Evolutionary conservation across 2,797 vertebrate genomes (phyloP), one percentile per base, ranked within the genome.

Genomic region (Molossus molossus): DNA sequence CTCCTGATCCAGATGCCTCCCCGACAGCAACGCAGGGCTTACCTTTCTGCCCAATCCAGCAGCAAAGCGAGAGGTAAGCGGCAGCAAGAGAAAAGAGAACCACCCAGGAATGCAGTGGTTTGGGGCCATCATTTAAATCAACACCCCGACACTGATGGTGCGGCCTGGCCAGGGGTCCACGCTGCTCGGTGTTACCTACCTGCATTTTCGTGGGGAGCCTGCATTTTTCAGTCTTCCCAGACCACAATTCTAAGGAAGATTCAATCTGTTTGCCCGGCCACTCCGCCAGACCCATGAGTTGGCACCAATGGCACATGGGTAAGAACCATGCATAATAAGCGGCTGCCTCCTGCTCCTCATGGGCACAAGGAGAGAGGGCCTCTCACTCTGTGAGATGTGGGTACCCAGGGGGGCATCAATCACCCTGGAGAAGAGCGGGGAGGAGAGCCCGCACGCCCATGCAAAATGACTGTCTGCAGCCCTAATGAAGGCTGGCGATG

Each of bases 401-500:
- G 70, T 80, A 93, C 67, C 92, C 76, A 75, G 60, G 11, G 9
- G 4, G 62, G 45, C 55, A 98, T 87, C 96, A 91, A 98, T 96
- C 97, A 94, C 75, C 64, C 64, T 11, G 83, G 84, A 97, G 93
- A 76, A 65, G 81, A 97, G 0, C 0, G 0, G 93, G 95, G 92
- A 96, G 90, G 96, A 94, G 65, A 87, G 75, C 33, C 72, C 4
- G 4, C 53, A 89, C 53, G 58, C 96, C 96, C 96, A 94, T 92
- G 96, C 94, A 96, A 97, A 97, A 98, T 85, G 85, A 97, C 92
- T 98, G 95, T 90, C 90, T 69, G 95, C 90, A 87, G 96, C 76
- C 96, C 96, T 98, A 97, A 98, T 9, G 12, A 98, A 98, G 85
- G 90, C 97, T 77, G 75, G 96, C 87, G 6, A 86, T 87, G 96